Base-by-base conservation (phyloP, 1,140 invertebrate species). In the Monochamus saltuarius region DNA sequence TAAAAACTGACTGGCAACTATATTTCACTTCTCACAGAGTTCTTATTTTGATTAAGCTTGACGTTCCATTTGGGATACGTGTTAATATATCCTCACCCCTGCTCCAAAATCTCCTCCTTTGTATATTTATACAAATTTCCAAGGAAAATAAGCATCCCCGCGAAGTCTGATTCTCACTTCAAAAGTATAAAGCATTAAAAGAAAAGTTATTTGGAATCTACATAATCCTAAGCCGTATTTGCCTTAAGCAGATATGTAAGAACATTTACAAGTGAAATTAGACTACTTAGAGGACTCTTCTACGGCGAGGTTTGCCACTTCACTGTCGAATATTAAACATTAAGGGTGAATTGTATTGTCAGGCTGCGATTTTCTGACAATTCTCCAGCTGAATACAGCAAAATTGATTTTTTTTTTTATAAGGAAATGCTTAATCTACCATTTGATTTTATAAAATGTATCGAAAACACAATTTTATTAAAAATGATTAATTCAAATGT, bases 181-280 rank as follows among this genome's bases (percentile, higher is more conserved):
- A 65, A 66, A 70, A 62, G 54, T 68, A 69, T 58, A 62, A 61
- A 61, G 69, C 71, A 73, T 73, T 73, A 73, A 73, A 73, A 73
- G 71, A 71, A 71, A 73, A 73, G 69, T 73, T 73, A 71, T 71
- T 65, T 60, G 46, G 57, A 73, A 73, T 73, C 69, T 73, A 63
- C 71, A 73, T 73, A 73, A 73, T 73, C 71, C 71, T 62, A 62
- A 62, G 60, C 60, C 54, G 54, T 19, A 38, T 4, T 57, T 47
- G 54, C 60, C 49, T 38, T 57, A 40, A 35, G 47, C 52, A 52
- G 60, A 56, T 55, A 56, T 62, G 57, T 68, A 62, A 62, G 65
- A 67, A 61, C 66, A 73, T 73, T 73, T 73, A 73, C 71, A 73
- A 73, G 69, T 73, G 53, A 73, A 73, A 73, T 73, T 62, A 69